Percentiles rank a stretch among this genome's conserved stretches.
These are phyloP conservation scores for Linnaemya vulpina DNA, from an alignment of 2,888 invertebrate genomes.

Conservation along the genomic window DNA sequence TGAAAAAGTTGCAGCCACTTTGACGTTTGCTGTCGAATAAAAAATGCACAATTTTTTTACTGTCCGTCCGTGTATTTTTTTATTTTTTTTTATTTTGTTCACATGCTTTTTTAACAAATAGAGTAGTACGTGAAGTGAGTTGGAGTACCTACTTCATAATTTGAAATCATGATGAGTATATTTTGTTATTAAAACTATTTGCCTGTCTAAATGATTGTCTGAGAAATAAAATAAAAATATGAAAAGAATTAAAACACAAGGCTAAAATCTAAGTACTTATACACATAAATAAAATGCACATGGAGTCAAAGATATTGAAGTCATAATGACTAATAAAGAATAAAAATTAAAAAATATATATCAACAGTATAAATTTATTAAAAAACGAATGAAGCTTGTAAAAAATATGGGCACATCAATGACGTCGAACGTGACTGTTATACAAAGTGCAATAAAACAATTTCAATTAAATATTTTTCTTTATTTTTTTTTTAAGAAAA, in stretches of 20 bases:
- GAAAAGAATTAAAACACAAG: not conserved
- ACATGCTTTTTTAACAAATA: not conserved
- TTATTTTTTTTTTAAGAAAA: too few species aligned
- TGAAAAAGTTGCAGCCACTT: not conserved
- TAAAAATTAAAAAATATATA: too few species aligned
- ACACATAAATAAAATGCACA: not conserved
- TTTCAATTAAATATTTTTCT: too few species aligned
- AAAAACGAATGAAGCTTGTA: too few species aligned
- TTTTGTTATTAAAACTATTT: constrained; percentile 3
- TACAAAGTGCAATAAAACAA: too few species aligned
- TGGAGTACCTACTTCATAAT: constrained; percentile 31
- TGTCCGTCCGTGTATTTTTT: not conserved
- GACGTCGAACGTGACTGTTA: too few species aligned
- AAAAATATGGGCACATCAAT: too few species aligned
- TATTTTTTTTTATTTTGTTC: not conserved
- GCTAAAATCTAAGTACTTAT: not conserved
- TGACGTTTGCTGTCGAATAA: not conserved
- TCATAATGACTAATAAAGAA: not conserved
- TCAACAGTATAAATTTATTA: too few species aligned
- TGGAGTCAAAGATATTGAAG: not conserved
- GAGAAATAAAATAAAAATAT: not conserved
- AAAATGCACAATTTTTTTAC: not conserved
- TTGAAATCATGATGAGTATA: constrained; percentile 19
- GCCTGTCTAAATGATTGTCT: constrained; percentile 4
- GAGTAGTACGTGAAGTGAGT: constrained; percentile 25